Evolutionary conservation across 92 coral and sea anemone species (phyloP), one percentile per base, ranked within the genome.

Genomic region (Virgularia gustaviana): DNA sequence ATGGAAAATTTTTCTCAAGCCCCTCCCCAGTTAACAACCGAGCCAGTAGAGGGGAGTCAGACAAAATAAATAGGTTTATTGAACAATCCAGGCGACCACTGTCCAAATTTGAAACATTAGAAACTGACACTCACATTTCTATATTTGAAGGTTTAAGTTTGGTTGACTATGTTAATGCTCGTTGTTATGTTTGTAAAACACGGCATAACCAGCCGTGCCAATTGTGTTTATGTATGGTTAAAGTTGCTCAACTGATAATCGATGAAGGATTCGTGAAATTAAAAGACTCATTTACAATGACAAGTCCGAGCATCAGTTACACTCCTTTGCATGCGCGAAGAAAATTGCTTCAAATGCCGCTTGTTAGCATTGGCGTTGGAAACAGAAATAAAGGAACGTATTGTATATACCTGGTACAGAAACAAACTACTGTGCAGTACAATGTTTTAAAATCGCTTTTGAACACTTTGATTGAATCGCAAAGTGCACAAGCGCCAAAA

Each of bases 271-370:
- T 36, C 72, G 72, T 83, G 24, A n/a, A 49, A 34, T 39, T 83
- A 35, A 78, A 70, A 51, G 73, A 52, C 42, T 79, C 87, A 1
- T 77, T 77, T 22, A 6, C 36, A 33, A 83, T 68, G 12, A 35
- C 24, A 5, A 71, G 41, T 42, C 87, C 87, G 30, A 73, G 54
- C 27, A 62, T 71, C 8, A 71, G 65, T 20, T 78, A 72, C 13
- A 83, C 44, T 63, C 15, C 83, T 9, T 37, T 30, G 9, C 54
- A 83, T 54, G 76, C 87, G 5, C 64, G 58, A 59, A 59, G 87
- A 36, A 83, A 83, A 51, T 68, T 77, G 0, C 31, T 83, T 20
- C 87, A 78, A 43, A 45, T 83, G 79, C 87, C 87, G 29, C 64
- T 78, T 42, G 83, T 83, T 35, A 65, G 76, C 23, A 4, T 78